Percentiles rank a stretch among this genome's conserved stretches.
These are phyloP conservation scores for Caenorhabditis sinica DNA, from an alignment of 2,888 invertebrate species.

Conservation along the genomic window DNA sequence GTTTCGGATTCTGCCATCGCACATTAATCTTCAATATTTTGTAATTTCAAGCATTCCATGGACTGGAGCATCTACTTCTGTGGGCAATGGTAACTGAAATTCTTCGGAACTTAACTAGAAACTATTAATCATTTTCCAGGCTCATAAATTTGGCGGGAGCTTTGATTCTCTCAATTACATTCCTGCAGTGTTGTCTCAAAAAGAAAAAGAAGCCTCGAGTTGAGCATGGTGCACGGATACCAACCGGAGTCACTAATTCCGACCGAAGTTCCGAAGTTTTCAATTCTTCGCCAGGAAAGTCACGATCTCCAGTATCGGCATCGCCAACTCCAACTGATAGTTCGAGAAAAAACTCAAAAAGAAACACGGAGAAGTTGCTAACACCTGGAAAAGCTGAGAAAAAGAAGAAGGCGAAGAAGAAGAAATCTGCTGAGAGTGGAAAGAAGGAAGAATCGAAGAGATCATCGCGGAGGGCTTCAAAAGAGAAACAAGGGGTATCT, in stretches of 20 bases:
- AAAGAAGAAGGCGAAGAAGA: not conserved
- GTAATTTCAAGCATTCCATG: conserved; percentile 37
- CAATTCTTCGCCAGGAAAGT: not conserved
- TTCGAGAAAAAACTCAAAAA: not conserved
- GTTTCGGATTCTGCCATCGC: conserved; percentile 2
- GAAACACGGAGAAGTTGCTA: not conserved
- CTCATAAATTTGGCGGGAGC: not conserved
- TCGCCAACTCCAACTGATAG: not conserved
- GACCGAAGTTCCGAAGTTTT: not conserved
- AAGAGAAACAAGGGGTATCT: not conserved
- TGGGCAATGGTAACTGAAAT: not conserved
- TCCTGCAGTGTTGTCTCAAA: conserved; percentile 1
- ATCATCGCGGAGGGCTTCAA: not conserved
- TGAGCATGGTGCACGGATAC: not conserved
- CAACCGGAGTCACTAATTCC: not conserved
- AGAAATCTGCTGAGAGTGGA: not conserved
- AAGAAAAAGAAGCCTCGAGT: not conserved
- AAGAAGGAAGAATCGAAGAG: not conserved
- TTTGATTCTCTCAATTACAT: not conserved
- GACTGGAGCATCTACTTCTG: not conserved
- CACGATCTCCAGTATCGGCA: not conserved
- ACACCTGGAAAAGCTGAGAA: not conserved
- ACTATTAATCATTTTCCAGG: not conserved
- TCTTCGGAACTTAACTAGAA: no score
- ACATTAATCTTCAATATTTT: conserved; percentile 16